Base-by-base conservation (phyloP, 1,140 invertebrate species). In the Bombus breviceps region DNA sequence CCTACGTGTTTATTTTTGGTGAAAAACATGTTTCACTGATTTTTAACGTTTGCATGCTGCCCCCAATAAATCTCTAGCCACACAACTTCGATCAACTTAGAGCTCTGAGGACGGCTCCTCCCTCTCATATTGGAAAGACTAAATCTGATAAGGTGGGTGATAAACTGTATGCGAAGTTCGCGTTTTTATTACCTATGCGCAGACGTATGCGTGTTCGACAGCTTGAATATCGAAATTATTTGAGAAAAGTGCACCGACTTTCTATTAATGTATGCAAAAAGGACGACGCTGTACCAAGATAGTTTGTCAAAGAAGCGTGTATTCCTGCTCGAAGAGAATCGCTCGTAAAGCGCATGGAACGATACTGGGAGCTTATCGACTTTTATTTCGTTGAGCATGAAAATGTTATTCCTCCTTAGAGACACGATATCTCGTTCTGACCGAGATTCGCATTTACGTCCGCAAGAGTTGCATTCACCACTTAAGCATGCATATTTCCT, bases 131-230 rank as follows among this genome's bases (percentile, higher is more conserved):
- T 94, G 96, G 96, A 94, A 98, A 97, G 96, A 98, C 97, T 92
- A 98, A 97, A 95, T 98, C 98, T 13, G 97, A 97, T 92, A 98
- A 98, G 98, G 98, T 98, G 96, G 96, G 95, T 95, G 90, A 71
- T 69, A 66, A 64, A 66, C 57, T 75, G 66, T 77, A 37, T 57
- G 4, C 76, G 53, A 37, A n/a, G 0, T 25, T 12, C 43, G 3
- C 32, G 32, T 69, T 53, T 74, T 10, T 39, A 18, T 57, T 37
- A 53, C 12, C n/a, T 22, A 18, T 78, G 39, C 32, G 8, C 39
- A 28, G 13, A 22, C 28, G 18, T 37, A 18, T 39, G 3, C 37
- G 18, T 32, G 18, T 62, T 22, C 59, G 15, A 32, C 3, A 22
- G n/a, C 34, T 75, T n/a, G 41, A 32, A 41, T 1, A n/a, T 39